These are phyloP conservation scores for Dendrolimus pini DNA, from an alignment of 2,888 invertebrate genomes.

Conservation along the genomic window DNA sequence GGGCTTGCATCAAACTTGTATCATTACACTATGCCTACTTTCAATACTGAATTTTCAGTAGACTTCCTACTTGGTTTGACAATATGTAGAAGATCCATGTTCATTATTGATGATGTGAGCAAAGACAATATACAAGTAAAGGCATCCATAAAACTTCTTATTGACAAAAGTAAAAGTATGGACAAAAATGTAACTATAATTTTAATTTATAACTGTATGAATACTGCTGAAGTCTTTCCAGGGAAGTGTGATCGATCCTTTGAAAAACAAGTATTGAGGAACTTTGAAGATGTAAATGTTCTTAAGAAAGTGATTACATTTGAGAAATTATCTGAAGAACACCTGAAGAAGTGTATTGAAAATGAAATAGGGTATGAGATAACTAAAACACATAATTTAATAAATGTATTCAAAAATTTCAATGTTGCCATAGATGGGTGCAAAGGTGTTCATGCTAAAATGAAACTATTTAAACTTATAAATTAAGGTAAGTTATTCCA, in stretches of 20 bases:
- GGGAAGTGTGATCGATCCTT: conserved; percentile 40
- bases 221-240: conserved; percentile 24
- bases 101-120: conserved; percentile 56
- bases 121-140: conserved; percentile 32
- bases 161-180: conserved; percentile 43
- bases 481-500: conserved; percentile 24
- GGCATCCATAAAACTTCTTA: conserved; percentile 31
- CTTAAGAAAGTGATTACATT: conserved; percentile 45
- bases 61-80: conserved; percentile 49
- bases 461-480: conserved; percentile 41
- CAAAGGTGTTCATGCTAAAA: conserved; percentile 63
- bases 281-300: conserved; percentile 32
- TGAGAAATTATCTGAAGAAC: conserved; percentile 36
- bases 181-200: conserved; percentile 46
- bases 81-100: conserved; percentile 42
- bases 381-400: conserved; percentile 25
- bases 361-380: conserved; percentile 32
- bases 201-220: conserved; percentile 54
- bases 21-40: conserved; percentile 60
- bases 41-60: conserved; percentile 39
- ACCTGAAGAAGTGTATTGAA: conserved; percentile 50
- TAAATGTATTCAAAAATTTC: conserved; percentile 46
- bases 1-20: conserved; percentile 51
- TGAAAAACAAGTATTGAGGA: conserved; percentile 25
- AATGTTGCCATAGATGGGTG: conserved; percentile 60